Percentiles rank a stretch among this genome's conserved stretches.
phyloP scores from a whole-genome alignment of 2,113 vertebrate genomes.

The Thymallus thymallus region DNA sequence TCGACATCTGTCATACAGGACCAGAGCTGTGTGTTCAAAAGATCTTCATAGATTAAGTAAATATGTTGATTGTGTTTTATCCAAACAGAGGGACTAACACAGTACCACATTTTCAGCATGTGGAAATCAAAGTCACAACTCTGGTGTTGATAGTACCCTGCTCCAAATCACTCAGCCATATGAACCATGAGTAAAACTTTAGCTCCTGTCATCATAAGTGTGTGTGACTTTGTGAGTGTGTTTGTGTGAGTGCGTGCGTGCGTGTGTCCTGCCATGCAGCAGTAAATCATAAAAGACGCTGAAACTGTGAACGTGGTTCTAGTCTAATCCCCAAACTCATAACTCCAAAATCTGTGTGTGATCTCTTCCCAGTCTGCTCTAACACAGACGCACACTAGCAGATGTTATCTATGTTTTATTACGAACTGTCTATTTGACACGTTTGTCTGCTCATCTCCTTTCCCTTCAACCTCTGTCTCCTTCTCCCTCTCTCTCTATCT shows the following conservation, averaged over 20 bases:
- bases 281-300: not conserved
- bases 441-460: constrained; percentile 9
- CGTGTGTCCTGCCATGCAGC: not conserved
- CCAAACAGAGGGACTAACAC: too few species aligned
- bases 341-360: not conserved
- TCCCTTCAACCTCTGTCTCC: not conserved
- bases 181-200: not conserved
- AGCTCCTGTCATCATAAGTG: constrained; percentile 27
- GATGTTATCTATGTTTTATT: constrained; percentile 51
- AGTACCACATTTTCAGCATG: too few species aligned
- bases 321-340: not conserved
- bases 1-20: too few species aligned
- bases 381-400: constrained; percentile 41
- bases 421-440: constrained; percentile 16
- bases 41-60: too few species aligned
- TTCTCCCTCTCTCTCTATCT: not conserved
- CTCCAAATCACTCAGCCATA: too few species aligned
- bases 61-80: too few species aligned
- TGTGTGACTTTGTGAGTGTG: not conserved
- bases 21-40: too few species aligned
- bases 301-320: constrained; percentile 1
- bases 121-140: too few species aligned
- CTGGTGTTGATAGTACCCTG: too few species aligned
- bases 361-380: constrained; percentile 26
- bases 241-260: not conserved